phyloP scores from a whole-genome alignment of 1,140 invertebrate genomes.

The Drosophila kohkoa region DNA sequence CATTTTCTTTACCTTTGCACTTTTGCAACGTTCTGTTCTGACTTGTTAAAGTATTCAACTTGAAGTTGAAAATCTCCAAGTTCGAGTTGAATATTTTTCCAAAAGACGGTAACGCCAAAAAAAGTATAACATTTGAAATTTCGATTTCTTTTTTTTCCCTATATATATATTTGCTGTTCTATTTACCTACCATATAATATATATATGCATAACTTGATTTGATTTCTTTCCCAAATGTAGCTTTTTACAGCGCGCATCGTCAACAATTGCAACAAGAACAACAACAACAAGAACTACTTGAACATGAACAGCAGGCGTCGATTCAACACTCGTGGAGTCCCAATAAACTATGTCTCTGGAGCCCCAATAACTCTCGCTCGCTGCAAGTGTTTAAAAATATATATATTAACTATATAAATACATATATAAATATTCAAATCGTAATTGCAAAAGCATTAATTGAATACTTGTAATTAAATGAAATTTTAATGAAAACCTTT shows the following conservation, averaged over 20 bases:
- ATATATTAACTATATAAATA: slow-evolving; percentile 26
- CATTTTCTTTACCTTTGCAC: slow-evolving; percentile 23
- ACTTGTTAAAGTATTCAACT: slow-evolving; percentile 60
- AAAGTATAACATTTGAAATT: slow-evolving; percentile 49
- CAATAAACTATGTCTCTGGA: slow-evolving; percentile 48
- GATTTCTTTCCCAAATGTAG: slow-evolving; percentile 82
- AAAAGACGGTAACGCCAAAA: slow-evolving; percentile 33
- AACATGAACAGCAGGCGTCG: slow-evolving; percentile 46
- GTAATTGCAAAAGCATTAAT: slow-evolving; percentile 60
- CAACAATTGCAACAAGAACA: slow-evolving; percentile 58
- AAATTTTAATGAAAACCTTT: slow-evolving; percentile 71
- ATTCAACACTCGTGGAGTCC: slow-evolving; percentile 41
- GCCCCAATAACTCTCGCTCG: slow-evolving; percentile 56
- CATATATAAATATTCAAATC: slow-evolving; percentile 54
- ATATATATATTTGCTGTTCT: slow-evolving; percentile 60
- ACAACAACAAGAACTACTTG: slow-evolving; percentile 47
- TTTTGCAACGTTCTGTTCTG: slow-evolving; percentile 39
- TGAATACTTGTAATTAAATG: slow-evolving; percentile 70
- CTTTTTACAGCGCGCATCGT: slow-evolving; percentile 70
- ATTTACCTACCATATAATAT: slow-evolving; percentile 62
- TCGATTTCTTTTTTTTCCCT: slow-evolving; percentile 37
- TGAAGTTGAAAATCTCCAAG: slow-evolving; percentile 59
- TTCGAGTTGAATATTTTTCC: slow-evolving; percentile 67
- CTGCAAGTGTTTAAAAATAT: slow-evolving; percentile 55
- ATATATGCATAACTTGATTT: slow-evolving; percentile 76